These are phyloP conservation scores for Hippopotamus amphibius DNA, from an alignment of 2,113 vertebrate genomes.

Conservation along the genomic window DNA sequence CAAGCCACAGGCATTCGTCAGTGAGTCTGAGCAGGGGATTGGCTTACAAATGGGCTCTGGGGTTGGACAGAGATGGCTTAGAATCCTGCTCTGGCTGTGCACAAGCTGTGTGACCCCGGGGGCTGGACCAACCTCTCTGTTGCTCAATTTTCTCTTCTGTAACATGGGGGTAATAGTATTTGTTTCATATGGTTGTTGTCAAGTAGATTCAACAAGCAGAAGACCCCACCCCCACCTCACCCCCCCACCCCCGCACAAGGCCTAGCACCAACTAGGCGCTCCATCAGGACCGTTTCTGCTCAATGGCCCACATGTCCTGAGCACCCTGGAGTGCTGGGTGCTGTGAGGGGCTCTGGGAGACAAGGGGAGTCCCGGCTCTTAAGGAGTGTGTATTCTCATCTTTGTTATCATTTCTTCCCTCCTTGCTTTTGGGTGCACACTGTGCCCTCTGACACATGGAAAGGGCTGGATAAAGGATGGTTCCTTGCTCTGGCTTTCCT, in stretches of 20 bases:
- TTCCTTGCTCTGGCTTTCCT: not conserved
- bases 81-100: not conserved
- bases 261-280: not conserved
- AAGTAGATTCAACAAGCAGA: not conserved
- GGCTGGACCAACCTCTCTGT: not conserved
- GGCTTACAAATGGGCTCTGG: not conserved
- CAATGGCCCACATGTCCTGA: not conserved
- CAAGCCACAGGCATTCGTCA: not conserved
- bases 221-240: not conserved
- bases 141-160: not conserved
- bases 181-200: rapidly evolving
- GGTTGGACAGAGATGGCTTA: not conserved
- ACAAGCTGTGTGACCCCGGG: not conserved
- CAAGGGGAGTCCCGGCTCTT: rapidly evolving
- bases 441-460: rapidly evolving
- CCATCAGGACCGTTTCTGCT: not conserved
- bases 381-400: rapidly evolving
- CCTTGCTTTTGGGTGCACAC: not conserved
- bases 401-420: too few species aligned
- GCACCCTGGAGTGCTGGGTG: rapidly evolving
- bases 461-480: not conserved
- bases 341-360: not conserved
- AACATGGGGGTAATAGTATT: not conserved
- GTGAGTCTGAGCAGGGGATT: not conserved
- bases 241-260: too few species aligned